Percentiles rank a stretch among this genome's conserved stretches.
These are phyloP conservation scores for Labeo rohita DNA, from an alignment of 2,113 vertebrate genomes.

Conservation along the genomic window DNA sequence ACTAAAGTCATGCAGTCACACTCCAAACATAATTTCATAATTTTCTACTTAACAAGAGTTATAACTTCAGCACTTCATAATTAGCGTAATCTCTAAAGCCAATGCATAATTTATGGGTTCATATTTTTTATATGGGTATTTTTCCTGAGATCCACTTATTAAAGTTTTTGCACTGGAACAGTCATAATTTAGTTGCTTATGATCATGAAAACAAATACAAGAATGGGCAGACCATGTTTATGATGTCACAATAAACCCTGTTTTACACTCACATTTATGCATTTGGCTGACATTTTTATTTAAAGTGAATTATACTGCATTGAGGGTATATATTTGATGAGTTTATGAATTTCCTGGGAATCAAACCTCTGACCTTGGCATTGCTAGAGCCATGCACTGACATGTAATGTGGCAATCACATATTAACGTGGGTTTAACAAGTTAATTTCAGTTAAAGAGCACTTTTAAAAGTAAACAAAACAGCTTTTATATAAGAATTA, in stretches of 20 bases:
- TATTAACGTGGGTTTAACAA: not conserved
- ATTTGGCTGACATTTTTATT: not conserved
- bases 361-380: not conserved
- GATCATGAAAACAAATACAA: not conserved
- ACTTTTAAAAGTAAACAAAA: not conserved
- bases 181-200: not conserved
- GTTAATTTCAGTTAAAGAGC: not conserved
- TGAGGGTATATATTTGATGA: not conserved
- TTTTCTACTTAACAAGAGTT: not conserved
- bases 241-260: not conserved
- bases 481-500: not conserved
- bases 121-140: not conserved
- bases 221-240: not conserved
- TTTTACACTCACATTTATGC: not conserved
- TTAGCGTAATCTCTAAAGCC: not conserved
- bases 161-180: too few relatives aligned
- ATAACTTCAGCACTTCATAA: not conserved
- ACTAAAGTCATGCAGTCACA: constrained; percentile 4
- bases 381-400: not conserved
- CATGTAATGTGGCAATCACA: not conserved
- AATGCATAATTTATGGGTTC: not conserved
- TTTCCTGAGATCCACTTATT: not conserved
- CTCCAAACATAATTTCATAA: constrained; percentile 9
- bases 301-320: not conserved
- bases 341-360: not conserved